Base-by-base conservation (phyloP, 1,140 invertebrate genomes). In the Halyomorpha halys region DNA sequence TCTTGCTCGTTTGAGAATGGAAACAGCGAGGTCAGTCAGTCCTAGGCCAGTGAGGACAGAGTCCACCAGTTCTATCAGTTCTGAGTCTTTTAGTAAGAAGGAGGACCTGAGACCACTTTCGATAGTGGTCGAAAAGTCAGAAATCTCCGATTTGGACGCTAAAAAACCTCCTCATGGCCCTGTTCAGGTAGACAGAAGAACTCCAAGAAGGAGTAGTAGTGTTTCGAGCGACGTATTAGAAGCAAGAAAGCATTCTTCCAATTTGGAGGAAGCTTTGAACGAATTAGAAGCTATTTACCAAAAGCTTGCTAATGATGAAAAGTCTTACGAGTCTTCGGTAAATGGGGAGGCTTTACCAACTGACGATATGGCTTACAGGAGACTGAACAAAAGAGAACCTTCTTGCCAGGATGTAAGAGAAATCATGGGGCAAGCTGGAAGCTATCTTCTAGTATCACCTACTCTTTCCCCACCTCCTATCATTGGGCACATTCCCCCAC, bases 251-350 rank as follows among this genome's bases (percentile, higher is more conserved):
- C 83, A 82, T 70, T 86, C 86, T 1, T 82, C 81, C 19, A 91
- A 91, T 74, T 77, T 91, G 27, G 90, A 93, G 72, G 89, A 93
- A 69, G 90, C 90, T 51, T 76, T 94, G 9, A 85, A 85, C 68
- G 91, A 94, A 74, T 74, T 95, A 34, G 91, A 95, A 77, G 85
- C 86, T 16, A 92, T 94, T 71, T 94, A 92, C 74, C 89, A 90
- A 69, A 90, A 86, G 68, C 76, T 93, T 21, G 81, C 84, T 16
- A 76, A 92, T 18, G 86, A 83, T 2, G 90, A 93, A 71, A 87
- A 91, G 69, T 65, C 60, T 19, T 64, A 66, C 39, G 65, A 54
- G 15, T 34, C 53, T 34, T 21, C 45, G n/a, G 44, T 30, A 15
- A 62, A 49, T 45, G 60, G 63, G 16, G 53, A 54, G 49, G 60